These are phyloP conservation scores for Euplagia quadripunctaria DNA, from an alignment of 2,888 invertebrate species.

Conservation along the genomic window DNA sequence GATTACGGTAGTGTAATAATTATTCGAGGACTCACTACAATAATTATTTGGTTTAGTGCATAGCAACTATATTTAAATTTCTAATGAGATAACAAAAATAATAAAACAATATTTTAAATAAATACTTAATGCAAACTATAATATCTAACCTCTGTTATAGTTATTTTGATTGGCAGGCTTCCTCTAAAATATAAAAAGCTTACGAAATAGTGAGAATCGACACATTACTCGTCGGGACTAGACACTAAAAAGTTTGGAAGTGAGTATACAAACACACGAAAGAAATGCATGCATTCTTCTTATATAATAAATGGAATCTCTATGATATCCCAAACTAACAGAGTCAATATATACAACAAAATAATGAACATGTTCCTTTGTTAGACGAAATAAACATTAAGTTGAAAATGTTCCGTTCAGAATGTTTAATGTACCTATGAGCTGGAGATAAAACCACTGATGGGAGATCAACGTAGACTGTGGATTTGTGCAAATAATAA, in stretches of 20 bases:
- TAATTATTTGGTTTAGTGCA: conserved; percentile 83
- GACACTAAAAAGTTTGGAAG: conserved; percentile 82
- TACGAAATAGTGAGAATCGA: conserved; percentile 82
- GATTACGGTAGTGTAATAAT: conserved; percentile 52
- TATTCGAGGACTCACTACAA: conserved; percentile 60
- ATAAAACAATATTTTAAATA: conserved; percentile 48
- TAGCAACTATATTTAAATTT: conserved; percentile 72
- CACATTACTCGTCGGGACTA: conserved; percentile 82
- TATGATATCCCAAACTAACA: conserved; percentile 76
- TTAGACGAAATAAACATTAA: conserved; percentile 40
- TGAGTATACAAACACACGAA: conserved; percentile 84
- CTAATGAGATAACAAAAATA: conserved; percentile 58
- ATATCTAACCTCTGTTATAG: conserved; percentile 49
- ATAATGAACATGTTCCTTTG: conserved; percentile 41
- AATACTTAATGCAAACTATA: conserved; percentile 43
- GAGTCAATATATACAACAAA: conserved; percentile 81
- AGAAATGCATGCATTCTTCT: conserved; percentile 87
- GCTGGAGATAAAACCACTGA: conserved; percentile 43
- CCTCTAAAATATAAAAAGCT: conserved; percentile 73
- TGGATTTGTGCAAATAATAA: conserved; percentile 43
- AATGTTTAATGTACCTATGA: conserved; percentile 33
- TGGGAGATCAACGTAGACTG: conserved; percentile 59
- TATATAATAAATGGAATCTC: conserved; percentile 86
- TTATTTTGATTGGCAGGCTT: conserved; percentile 73
- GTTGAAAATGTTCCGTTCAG: conserved; percentile 41